Base-by-base conservation (phyloP, 1,140 invertebrate species). In the Atta cephalotes region DNA sequence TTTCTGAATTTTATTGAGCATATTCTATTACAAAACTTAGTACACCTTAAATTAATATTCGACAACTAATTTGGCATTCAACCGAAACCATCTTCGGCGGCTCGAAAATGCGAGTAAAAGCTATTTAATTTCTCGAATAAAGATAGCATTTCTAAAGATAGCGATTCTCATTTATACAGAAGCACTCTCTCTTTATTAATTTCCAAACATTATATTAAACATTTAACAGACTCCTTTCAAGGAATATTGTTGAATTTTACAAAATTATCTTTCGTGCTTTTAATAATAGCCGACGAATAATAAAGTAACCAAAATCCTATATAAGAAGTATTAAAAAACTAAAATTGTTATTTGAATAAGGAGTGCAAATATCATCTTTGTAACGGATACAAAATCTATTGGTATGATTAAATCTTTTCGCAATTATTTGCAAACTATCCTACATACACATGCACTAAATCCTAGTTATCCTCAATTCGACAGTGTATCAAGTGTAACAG, bases 351-450 rank as follows among this genome's bases (percentile, higher is more conserved):
- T 80, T 81, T 39, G n/a, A 53, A 25, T 9, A n/a, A 56, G n/a
- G 58, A 25, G 3, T 70, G 21, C 53, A 70, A 81, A 81, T 70
- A 70, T 45, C 53, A 70, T 70, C n/a, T 31, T 7, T 25, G n/a
- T 25, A 80, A 53, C n/a, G 35, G 0, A 49, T 60, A 21, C 3
- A 60, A 1, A 71, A 60, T 82, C 53, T 21, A 62, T 84, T 25
- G 35, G 18, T 16, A 10, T 18, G 3, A 82, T 82, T 82, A 51
- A 84, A 74, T 56, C 28, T 51, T 21, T 49, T 45, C 28, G 28
- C 80, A 84, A 76, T 74, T 84, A 84, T 74, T 63, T 84, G 21
- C 10, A 14, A 84, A 35, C 18, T 72, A 16, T 49, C 60, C 39
- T 76, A 18, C 60, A 71, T 21, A 35, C 31, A 53, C n/a, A n/a